Base-by-base conservation (phyloP, 1,140 invertebrate genomes). In the Aricia agestis region DNA sequence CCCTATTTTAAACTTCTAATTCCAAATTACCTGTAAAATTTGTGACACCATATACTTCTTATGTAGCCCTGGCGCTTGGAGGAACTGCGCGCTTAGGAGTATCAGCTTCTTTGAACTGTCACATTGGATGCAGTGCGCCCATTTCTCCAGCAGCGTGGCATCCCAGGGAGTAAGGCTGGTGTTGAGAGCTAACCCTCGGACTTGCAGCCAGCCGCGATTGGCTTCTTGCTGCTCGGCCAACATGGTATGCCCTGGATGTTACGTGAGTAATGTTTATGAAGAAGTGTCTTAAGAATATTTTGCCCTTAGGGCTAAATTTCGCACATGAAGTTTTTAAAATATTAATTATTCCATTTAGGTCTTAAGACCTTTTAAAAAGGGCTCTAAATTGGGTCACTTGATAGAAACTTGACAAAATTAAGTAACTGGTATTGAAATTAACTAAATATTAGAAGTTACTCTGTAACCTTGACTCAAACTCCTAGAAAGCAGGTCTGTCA, bases 101-200 rank as follows among this genome's bases (percentile, higher is more conserved):
- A 91, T 75, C 7, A 90, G 73, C 7, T 80, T 75, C 9, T 78
- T 74, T 0, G 84, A 83, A n/a, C 74, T 73, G 9, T 72, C 32
- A 66, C 85, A 87, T 0, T 72, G 72, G 15, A 91, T 68, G 69
- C 87, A 91, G 10, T 75, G 78, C 10, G 87, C 83, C 85, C 86
- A 89, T n/a, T 78, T 81, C 72, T 89, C 83, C 70, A 91, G 70
- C 57, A 87, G 32, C 4, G 66, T 68, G 0, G 85, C 84, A 70
- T 91, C 89, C 89, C 89, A 91, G 0, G 85, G 78, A 58, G 87
- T 87, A 9, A 84, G 71, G 0, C 81, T 69, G 1, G 80, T 75
- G 63, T 77, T 78, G 17, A 91, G 75, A 2, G 89, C 87, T 13
- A 91, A 67, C 0, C 87, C 89, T 10, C 82, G 81, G 41, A 90